Evolutionary conservation across 2,888 invertebrate species (phyloP).

Genomic region (Cantharis rufa): DNA sequence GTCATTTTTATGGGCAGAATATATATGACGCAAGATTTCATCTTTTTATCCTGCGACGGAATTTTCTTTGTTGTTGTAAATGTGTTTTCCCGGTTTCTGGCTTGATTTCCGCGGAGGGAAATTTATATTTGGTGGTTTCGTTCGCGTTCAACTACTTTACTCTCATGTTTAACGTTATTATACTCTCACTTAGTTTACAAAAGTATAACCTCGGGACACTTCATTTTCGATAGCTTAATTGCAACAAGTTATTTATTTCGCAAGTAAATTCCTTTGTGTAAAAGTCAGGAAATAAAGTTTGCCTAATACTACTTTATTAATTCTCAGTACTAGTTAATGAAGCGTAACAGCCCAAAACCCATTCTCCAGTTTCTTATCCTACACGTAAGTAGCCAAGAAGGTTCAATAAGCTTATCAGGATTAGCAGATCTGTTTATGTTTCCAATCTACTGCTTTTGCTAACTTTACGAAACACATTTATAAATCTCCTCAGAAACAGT

Average conservation of each 20-base stretch:
- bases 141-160: conserved; percentile 27
- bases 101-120: conserved; percentile 53
- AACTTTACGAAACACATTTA: not conserved
- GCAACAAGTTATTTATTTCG: not conserved
- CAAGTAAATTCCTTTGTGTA: not conserved
- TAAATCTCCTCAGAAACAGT: not conserved
- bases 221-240: conserved; percentile 15
- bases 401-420: conserved; percentile 20
- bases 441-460: conserved; percentile 5
- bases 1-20: conserved; percentile 48
- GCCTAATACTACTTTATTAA: not conserved
- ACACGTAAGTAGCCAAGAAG: conserved; percentile 20
- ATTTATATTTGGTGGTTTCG: conserved; percentile 48
- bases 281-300: not conserved
- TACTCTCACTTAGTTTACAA: conserved; percentile 12
- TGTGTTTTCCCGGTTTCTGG: conserved; percentile 45
- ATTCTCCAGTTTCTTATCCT: conserved; percentile 21
- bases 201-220: conserved; percentile 15
- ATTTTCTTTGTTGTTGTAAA: conserved; percentile 49
- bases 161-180: conserved; percentile 23
- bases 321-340: conserved; percentile 13
- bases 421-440: conserved; percentile 24
- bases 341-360: conserved; percentile 13
- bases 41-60: conserved; percentile 45
- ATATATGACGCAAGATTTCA: conserved; percentile 47